Base-by-base conservation (phyloP, 2,797 vertebrate species). In the Poeciliopsis gracilis region DNA sequence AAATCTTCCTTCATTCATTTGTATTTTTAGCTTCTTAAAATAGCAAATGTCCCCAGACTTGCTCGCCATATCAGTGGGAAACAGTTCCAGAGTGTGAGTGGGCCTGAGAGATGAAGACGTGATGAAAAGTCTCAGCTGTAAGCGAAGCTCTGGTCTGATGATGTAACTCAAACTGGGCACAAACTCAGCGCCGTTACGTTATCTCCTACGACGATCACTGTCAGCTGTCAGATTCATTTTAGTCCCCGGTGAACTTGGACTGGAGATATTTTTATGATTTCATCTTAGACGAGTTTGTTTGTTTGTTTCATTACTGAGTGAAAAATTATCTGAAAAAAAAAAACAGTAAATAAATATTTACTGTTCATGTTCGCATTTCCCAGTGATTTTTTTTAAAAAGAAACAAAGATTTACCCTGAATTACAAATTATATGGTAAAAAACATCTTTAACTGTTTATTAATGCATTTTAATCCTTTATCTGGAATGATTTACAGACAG, bases 71-170 rank as follows among this genome's bases (percentile, higher is more conserved):
- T 87, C 82, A 77, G 79, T 28, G 76, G 23, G 80, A 63, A 78
- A 33, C 0, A 12, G 79, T 36, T 75, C 87, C 55, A 25, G 66
- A 66, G 49, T 73, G 61, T 72, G 81, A 55, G 23, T 13, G 59
- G 16, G 55, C 75, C 70, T 49, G 41, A 72, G 53, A 76, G 23
- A 12, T 72, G 30, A 77, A 16, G 81, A 18, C 1, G 47, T 79
- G 86, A 90, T 88, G 83, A 90, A 89, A 91, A 77, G 78, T 36
- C 73, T 82, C 77, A 7, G 78, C 84, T 81, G 84, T 77, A 82
- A 88, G 23, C 30, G 69, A 83, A 79, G 67, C 71, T 5, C 3
- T 23, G 15, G 28, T 28, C 66, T 55, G 79, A 87, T 86, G 88
- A 85, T 87, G 86, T 80, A 86, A 91, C 72, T 66, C 1, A 45